A percentile compares a stretch with the other conserved stretches of the same genome.
These are phyloP conservation scores for Mesitornis unicolor DNA, from an alignment of 2,113 vertebrate genomes.

Conservation along the genomic window DNA sequence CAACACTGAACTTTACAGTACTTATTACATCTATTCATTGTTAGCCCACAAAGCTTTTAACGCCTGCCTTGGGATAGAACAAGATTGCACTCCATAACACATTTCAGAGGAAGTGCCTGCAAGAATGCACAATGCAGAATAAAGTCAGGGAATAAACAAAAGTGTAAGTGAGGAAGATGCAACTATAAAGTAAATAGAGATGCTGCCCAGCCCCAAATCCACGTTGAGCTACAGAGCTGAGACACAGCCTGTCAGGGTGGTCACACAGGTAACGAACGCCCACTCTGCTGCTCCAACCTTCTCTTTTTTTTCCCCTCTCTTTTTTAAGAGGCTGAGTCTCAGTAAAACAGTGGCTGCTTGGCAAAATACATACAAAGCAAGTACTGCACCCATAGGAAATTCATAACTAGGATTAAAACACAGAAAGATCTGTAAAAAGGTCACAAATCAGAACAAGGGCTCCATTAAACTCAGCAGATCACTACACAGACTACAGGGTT, in stretches of 20 bases:
- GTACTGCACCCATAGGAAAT: background rate
- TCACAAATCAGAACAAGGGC: background rate
- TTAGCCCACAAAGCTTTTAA: background rate
- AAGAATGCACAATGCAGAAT: background rate
- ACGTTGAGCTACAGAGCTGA: background rate
- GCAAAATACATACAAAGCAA: background rate
- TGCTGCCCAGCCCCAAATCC: background rate
- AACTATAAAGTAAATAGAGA: background rate
- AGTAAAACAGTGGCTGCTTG: background rate
- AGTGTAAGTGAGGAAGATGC: background rate
- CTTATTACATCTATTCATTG: background rate
- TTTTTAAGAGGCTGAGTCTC: background rate
- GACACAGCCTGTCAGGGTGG: too few relatives aligned
- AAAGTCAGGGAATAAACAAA: background rate
- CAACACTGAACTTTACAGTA: background rate
- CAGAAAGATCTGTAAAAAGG: background rate
- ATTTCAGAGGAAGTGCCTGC: background rate
- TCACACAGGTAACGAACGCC: too few relatives aligned
- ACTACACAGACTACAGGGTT: background rate
- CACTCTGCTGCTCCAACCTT: background rate
- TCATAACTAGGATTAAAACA: background rate
- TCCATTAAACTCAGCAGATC: background rate
- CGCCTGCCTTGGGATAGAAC: background rate
- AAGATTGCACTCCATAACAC: background rate
- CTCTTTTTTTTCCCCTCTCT: background rate